Base-by-base conservation (phyloP, 2,797 vertebrate species). In the Lepus oiostolus region DNA sequence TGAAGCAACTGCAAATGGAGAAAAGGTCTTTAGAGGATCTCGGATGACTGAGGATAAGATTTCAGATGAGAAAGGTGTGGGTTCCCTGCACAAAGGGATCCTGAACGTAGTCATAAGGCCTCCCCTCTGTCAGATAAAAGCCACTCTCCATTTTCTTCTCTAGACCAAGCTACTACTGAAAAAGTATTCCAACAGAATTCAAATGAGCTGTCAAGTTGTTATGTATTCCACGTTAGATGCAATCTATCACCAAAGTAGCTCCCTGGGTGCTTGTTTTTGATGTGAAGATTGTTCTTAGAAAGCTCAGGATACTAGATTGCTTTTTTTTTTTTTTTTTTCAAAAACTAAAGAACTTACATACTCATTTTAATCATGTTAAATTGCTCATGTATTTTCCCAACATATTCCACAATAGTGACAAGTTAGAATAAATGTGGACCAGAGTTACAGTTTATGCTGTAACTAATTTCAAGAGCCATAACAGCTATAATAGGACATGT, bases 1-100 rank as follows among this genome's bases (percentile, higher is more conserved):
- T 88, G 99, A 98, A 96, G 99, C 99, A 97, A 99, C 99, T 99
- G 98, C 88, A 98, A 98, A 98, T 95, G 97, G 97, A 97, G 98
- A 98, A 98, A 96, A 97, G 93, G 92, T 94, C 97, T 97, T 97
- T 97, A 97, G 97, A 93, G 81, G 93, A 76, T 95, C 84, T 95
- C 38, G n/a, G 92, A 81, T 14, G 75, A 68, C n/a, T n/a, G 77
- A 93, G 74, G 14, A 91, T 76, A 93, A 82, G 76, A 71, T 70
- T 96, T 89, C 95, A 90, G 84, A 95, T 87, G 94, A 96, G 96
- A 96, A 76, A 84, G 95, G 81, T 79, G 62, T 58, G 0, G 74
- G 94, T 94, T 85, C 90, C 84, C 75, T 58, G 30, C 14, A 7
- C 62, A 74, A 80, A 76, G 90, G 88, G 90, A 77, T 88, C 65